Percentiles rank a stretch among this genome's conserved stretches.
phyloP scores from a whole-genome alignment of 2,888 invertebrate species.

The Nemurella pictetii region DNA sequence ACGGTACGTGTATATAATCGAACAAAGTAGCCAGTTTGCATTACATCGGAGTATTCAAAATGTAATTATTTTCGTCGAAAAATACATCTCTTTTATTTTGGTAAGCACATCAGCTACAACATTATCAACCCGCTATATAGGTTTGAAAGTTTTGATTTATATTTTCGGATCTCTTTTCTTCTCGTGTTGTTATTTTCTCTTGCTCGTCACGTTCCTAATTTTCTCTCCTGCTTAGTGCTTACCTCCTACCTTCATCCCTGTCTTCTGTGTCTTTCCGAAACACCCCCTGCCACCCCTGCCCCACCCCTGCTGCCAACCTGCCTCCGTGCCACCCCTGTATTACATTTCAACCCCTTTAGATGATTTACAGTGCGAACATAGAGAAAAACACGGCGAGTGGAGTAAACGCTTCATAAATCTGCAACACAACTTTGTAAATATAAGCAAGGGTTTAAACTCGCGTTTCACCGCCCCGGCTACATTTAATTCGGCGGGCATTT shows the following conservation, averaged over 20 bases:
- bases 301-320: not conserved
- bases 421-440: conserved; percentile 1
- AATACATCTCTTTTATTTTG: not conserved
- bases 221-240: conserved; percentile 15
- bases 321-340: conserved; percentile 31
- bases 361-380: conserved; percentile 37
- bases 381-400: conserved; percentile 27
- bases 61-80: not conserved
- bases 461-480: not conserved
- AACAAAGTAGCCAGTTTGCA: not conserved
- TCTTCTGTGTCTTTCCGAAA: not conserved
- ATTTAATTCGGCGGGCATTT: conserved; percentile 12
- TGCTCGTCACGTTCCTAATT: conserved; percentile 36
- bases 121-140: not conserved
- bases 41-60: not conserved
- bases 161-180: conserved; percentile 29
- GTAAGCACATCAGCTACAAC: not conserved
- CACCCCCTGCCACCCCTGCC: not conserved
- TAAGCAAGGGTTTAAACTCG: conserved; percentile 1
- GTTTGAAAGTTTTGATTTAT: conserved; percentile 32
- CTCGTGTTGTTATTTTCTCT: conserved; percentile 26
- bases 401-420: conserved; percentile 34
- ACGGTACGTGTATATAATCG: too few species aligned
- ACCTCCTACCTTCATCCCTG: not conserved
- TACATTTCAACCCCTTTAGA: conserved; percentile 32